phyloP scores from a whole-genome alignment of 2,888 invertebrate genomes.

The Rhyacophila evoluta region DNA sequence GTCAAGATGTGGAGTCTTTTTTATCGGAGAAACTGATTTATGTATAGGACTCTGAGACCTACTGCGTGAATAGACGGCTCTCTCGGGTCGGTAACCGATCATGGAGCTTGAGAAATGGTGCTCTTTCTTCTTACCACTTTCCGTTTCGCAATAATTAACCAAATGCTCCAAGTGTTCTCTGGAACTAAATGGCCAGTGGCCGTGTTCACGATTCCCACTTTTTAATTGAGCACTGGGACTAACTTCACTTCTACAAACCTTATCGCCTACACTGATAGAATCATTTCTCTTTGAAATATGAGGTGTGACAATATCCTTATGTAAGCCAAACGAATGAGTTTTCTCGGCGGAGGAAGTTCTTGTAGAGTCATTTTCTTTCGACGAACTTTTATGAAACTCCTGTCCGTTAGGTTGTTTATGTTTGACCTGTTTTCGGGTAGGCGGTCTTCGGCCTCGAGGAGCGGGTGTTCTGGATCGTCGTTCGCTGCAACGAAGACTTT shows the following conservation, averaged over 20 bases:
- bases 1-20: conserved; percentile 64
- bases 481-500: conserved; percentile 47
- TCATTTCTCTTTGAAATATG: conserved; percentile 36
- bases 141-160: neutral
- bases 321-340: conserved; percentile 58
- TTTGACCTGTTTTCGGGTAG: neutral
- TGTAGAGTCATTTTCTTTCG: conserved; percentile 56
- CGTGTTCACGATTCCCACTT: neutral
- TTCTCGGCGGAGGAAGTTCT: conserved; percentile 55
- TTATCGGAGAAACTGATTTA: conserved; percentile 55
- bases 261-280: conserved; percentile 30
- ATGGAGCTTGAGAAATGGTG: neutral
- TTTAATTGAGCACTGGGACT: neutral
- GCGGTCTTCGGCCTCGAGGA: conserved; percentile 39
- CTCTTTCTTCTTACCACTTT: neutral
- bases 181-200: neutral
- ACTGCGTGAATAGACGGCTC: conserved; percentile 55
- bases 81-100: neutral
- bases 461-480: conserved; percentile 48
- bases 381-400: conserved; percentile 17
- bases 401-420: neutral
- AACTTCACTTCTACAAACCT: neutral
- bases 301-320: conserved; percentile 54
- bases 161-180: neutral
- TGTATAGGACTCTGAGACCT: conserved; percentile 59